Evolutionary conservation across 2,113 vertebrate genomes (phyloP).

Genomic region (Clarias batrachus): DNA sequence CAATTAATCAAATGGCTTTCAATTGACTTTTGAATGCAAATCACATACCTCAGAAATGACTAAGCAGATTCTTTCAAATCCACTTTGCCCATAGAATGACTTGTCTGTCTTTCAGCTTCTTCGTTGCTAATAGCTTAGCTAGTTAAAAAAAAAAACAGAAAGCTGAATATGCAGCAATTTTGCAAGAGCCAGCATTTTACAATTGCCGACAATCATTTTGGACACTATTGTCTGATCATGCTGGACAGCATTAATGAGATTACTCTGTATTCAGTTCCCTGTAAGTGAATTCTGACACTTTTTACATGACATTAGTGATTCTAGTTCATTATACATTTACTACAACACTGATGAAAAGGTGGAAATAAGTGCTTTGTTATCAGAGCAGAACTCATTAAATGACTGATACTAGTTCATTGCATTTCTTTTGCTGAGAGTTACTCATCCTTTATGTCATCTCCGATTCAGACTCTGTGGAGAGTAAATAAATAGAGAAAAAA

Average conservation of each 20-base stretch:
- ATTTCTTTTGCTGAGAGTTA: not conserved
- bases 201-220: not conserved
- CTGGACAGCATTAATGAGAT: not conserved
- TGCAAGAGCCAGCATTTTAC: slow-evolving; percentile 5
- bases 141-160: slow-evolving; percentile 6
- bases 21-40: slow-evolving; percentile 19
- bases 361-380: not conserved
- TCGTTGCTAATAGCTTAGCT: slow-evolving; percentile 17
- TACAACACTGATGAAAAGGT: not conserved
- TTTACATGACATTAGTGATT: not conserved
- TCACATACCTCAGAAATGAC: slow-evolving; percentile 5
- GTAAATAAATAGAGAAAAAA: slow-evolving; percentile 16
- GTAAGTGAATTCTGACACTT: not conserved
- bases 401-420: not conserved
- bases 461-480: slow-evolving; percentile 27
- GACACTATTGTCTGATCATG: not conserved
- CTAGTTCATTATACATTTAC: too few relatives aligned
- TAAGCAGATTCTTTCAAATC: slow-evolving; percentile 11
- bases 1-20: slow-evolving; percentile 11
- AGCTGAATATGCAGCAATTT: not conserved
- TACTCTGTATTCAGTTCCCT: not conserved
- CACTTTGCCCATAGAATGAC: not conserved
- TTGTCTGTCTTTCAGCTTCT: slow-evolving; percentile 21
- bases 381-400: not conserved
- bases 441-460: not conserved